Conservation (phyloP, 2,113 vertebrate genomes). For the Malurus alboscapulatus region DNA sequence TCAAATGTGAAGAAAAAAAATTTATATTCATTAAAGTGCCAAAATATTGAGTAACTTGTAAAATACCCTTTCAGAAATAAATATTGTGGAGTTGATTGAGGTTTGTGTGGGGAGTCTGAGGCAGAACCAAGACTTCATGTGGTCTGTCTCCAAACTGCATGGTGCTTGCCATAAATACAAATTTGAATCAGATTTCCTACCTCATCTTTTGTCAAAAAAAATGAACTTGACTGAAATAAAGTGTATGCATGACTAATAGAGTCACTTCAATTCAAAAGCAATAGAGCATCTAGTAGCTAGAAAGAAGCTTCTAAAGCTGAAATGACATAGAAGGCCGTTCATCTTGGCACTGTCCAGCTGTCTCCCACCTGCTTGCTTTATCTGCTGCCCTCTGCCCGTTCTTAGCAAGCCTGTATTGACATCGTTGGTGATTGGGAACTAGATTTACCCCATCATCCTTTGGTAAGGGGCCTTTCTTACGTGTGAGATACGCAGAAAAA, state of each 20-base stretch:
- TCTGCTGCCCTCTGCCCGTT: fast-evolving
- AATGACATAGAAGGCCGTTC: background rate
- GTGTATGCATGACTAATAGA: background rate
- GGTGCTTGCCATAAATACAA: background rate
- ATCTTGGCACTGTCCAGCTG: too few species aligned
- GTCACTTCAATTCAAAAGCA: background rate
- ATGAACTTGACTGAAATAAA: background rate
- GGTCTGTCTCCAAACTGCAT: background rate
- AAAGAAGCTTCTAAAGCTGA: background rate
- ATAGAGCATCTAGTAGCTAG: background rate
- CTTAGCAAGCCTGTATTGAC: background rate
- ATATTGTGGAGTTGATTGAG: background rate
- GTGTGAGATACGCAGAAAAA: background rate
- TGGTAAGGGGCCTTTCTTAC: background rate
- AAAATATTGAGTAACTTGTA: background rate
- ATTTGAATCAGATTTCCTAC: background rate
- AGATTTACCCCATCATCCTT: background rate
- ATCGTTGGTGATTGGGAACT: fast-evolving
- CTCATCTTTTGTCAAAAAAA: background rate
- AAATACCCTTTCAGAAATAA: slow-evolving; percentile 9
- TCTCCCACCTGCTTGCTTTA: background rate
- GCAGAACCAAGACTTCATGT: background rate
- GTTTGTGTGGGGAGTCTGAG: background rate
- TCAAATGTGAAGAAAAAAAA: background rate
- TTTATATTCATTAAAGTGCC: background rate